These are phyloP conservation scores for Conger conger DNA, from an alignment of 2,113 vertebrate genomes.

Conservation along the genomic window DNA sequence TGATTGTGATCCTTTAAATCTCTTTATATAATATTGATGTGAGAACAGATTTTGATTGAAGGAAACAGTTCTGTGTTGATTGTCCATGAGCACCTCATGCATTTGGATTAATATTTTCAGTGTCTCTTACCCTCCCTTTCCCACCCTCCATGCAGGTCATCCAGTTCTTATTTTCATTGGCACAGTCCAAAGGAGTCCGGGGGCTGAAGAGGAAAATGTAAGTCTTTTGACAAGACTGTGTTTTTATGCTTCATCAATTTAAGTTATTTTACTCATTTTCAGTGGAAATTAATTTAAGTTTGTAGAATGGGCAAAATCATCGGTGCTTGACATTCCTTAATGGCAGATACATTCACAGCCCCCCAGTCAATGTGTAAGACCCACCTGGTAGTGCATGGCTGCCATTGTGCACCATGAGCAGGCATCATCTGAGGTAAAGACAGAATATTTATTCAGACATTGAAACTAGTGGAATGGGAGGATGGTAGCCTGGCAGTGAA, in stretches of 20 bases:
- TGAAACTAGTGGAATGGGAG: neutral
- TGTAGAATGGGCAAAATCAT: neutral
- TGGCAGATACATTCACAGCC: neutral
- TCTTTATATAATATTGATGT: too few relatives aligned
- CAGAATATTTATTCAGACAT: neutral
- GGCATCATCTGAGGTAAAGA: neutral
- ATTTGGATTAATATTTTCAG: slow-evolving; percentile 8
- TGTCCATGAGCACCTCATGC: neutral
- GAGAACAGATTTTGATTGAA: too few relatives aligned
- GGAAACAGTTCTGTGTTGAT: neutral
- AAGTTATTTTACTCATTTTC: too few relatives aligned
- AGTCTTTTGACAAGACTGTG: slow-evolving; percentile 49
- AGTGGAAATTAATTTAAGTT: too few relatives aligned
- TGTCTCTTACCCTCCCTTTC: neutral
- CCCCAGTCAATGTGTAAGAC: neutral
- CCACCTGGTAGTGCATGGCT: neutral
- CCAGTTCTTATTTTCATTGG: slow-evolving; percentile 90
- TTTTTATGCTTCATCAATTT: neutral
- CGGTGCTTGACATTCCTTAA: neutral
- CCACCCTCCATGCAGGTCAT: slow-evolving; percentile 73
- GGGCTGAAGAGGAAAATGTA: slow-evolving; percentile 93
- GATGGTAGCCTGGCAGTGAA: too few relatives aligned
- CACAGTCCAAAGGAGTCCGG: slow-evolving; percentile 87
- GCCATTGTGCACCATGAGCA: too few relatives aligned
- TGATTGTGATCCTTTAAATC: neutral